phyloP scores from a whole-genome alignment of 2,797 vertebrate genomes.

The Ceryle rudis region DNA sequence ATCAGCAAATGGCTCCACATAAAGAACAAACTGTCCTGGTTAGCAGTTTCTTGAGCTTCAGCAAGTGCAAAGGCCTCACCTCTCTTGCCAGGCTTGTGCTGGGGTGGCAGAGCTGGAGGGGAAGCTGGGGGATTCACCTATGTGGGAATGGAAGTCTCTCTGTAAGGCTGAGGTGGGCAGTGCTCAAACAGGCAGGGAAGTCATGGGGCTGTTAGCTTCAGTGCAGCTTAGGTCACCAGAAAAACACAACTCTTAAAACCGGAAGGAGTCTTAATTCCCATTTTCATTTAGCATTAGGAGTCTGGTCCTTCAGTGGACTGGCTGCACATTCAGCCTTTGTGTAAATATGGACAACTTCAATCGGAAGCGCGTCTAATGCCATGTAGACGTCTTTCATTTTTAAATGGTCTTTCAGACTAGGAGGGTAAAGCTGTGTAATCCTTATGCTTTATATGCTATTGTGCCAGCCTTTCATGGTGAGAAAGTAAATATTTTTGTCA shows the following conservation, averaged over 20 bases:
- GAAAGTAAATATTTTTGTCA: constrained; percentile 62
- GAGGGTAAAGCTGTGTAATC: constrained; percentile 33
- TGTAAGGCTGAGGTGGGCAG: background rate
- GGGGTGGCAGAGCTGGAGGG: background rate
- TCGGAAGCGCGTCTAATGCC: background rate
- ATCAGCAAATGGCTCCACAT: background rate
- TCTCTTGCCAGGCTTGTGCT: background rate
- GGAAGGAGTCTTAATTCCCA: background rate
- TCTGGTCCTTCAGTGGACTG: background rate
- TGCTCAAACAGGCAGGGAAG: background rate
- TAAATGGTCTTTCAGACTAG: constrained; percentile 4
- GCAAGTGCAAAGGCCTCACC: background rate
- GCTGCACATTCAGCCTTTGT: background rate
- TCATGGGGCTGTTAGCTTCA: background rate
- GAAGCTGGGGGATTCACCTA: background rate
- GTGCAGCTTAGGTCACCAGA: background rate
- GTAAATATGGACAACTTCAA: background rate
- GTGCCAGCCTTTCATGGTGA: constrained; percentile 44
- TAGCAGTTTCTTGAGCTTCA: background rate
- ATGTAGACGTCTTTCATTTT: background rate
- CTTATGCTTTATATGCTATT: constrained; percentile 26
- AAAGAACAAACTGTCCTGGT: background rate
- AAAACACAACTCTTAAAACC: background rate
- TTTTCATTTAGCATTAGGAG: background rate
- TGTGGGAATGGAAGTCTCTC: background rate